Conservation (phyloP, 2,113 vertebrate species). For the Sebastes fasciatus region DNA sequence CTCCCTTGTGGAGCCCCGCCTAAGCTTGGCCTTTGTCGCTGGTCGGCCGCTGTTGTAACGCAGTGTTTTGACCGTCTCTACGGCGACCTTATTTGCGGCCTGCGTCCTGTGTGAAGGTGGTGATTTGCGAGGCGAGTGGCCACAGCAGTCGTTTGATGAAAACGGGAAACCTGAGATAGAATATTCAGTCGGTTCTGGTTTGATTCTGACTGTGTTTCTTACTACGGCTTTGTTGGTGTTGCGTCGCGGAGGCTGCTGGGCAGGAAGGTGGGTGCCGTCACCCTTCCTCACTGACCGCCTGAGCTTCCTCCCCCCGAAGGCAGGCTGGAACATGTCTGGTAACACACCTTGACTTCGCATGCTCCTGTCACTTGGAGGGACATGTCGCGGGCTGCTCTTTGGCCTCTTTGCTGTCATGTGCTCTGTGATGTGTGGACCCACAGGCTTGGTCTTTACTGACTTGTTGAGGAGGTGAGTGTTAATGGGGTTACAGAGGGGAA, state of each 20-base stretch:
- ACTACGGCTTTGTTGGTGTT: constrained; percentile 42
- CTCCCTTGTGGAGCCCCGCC: constrained; percentile 39
- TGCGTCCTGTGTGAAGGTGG: constrained; percentile 40
- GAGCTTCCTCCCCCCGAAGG: constrained; percentile 63
- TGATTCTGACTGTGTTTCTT: constrained; percentile 69
- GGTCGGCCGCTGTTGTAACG: constrained; percentile 77
- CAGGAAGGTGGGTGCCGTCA: not conserved
- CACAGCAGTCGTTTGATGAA: not conserved
- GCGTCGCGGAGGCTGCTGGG: constrained; percentile 36
- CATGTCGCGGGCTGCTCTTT: not conserved
- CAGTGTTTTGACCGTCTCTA: constrained; percentile 55
- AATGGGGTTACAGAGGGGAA: constrained; percentile 80
- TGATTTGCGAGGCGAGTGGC: constrained; percentile 5
- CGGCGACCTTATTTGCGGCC: constrained; percentile 31
- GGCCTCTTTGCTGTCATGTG: constrained; percentile 59
- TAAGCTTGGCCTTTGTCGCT: constrained; percentile 60
- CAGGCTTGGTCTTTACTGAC: constrained; percentile 69
- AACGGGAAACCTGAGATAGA: constrained; percentile 68
- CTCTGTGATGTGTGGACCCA: constrained; percentile 16
- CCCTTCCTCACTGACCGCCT: constrained; percentile 67
- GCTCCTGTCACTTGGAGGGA: constrained; percentile 75
- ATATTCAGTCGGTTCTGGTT: constrained; percentile 76
- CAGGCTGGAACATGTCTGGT: constrained; percentile 65
- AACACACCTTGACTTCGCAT: constrained; percentile 76
- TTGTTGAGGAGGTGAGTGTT: constrained; percentile 75